Conservation (phyloP, 2,888 invertebrate species). For the Sthenelais limicola region DNA sequence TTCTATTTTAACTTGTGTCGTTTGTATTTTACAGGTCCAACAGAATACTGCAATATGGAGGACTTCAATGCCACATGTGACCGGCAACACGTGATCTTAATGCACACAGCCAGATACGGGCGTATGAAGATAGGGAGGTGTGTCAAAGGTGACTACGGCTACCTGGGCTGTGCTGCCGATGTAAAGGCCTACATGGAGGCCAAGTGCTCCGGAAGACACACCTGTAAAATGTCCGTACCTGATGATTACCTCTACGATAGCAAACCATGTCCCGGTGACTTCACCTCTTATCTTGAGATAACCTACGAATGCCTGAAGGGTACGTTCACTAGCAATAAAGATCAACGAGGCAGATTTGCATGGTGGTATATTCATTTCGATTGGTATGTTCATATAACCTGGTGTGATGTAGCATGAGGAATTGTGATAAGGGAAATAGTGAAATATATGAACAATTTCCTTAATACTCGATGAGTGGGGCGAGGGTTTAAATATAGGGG, state of each 20-base stretch:
- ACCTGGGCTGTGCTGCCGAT: conserved; percentile 44
- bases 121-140: conserved; percentile 49
- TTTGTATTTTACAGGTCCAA: conserved; percentile 36
- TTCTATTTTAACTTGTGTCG: too few relatives aligned
- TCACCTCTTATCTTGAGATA: conserved; percentile 48
- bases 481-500: too few relatives aligned
- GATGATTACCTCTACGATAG: conserved; percentile 45
- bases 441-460: too few relatives aligned
- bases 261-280: conserved; percentile 46
- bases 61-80: conserved; percentile 46
- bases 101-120: conserved; percentile 43
- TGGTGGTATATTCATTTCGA: too few relatives aligned
- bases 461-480: too few relatives aligned
- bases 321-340: not conserved
- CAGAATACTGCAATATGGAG: conserved; percentile 51
- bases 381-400: too few relatives aligned
- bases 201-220: conserved; percentile 45
- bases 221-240: conserved; percentile 44
- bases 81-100: conserved; percentile 38
- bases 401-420: too few relatives aligned
- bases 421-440: too few relatives aligned
- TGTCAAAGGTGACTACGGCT: conserved; percentile 42
- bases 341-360: not conserved
- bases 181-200: conserved; percentile 41
- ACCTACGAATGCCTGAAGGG: conserved; percentile 44